phyloP scores from a whole-genome alignment of 2,797 vertebrate species.

The Pampus argenteus region DNA sequence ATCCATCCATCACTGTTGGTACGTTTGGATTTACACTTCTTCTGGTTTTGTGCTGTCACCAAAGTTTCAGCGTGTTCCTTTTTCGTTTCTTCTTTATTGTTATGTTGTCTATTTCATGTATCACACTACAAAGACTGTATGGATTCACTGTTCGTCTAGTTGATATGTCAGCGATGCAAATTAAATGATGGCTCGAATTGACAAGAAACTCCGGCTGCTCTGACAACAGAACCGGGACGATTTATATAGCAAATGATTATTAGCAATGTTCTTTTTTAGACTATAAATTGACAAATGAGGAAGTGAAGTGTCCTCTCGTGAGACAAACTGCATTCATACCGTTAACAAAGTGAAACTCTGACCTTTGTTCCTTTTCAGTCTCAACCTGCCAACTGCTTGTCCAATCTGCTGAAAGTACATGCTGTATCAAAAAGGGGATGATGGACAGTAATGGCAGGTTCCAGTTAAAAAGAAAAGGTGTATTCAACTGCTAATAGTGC shows the following conservation, averaged over 20 bases:
- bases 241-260: constrained; percentile 26
- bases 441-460: constrained; percentile 54
- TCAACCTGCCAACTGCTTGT: background rate
- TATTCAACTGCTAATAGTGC: constrained; percentile 12
- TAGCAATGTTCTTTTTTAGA: constrained; percentile 3
- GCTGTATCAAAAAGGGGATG: constrained; percentile 19
- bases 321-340: background rate
- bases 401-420: constrained; percentile 2
- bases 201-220: constrained; percentile 25
- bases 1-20: constrained; percentile 13
- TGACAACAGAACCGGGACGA: constrained; percentile 41
- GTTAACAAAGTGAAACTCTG: constrained; percentile 30
- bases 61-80: constrained; percentile 4
- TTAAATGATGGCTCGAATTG: constrained; percentile 53
- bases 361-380: constrained; percentile 5
- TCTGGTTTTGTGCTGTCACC: constrained; percentile 21
- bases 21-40: constrained; percentile 19
- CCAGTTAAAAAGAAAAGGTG: constrained; percentile 23
- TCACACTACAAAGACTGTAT: constrained; percentile 45
- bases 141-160: constrained; percentile 48
- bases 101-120: constrained; percentile 8
- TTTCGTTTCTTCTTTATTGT: constrained; percentile 15
- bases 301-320: background rate
- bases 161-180: constrained; percentile 61
- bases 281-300: background rate